Percentiles rank a stretch among this genome's conserved stretches.
Evolutionary conservation across 2,888 invertebrate species (phyloP).

Genomic region (Brassicogethes aeneus): DNA sequence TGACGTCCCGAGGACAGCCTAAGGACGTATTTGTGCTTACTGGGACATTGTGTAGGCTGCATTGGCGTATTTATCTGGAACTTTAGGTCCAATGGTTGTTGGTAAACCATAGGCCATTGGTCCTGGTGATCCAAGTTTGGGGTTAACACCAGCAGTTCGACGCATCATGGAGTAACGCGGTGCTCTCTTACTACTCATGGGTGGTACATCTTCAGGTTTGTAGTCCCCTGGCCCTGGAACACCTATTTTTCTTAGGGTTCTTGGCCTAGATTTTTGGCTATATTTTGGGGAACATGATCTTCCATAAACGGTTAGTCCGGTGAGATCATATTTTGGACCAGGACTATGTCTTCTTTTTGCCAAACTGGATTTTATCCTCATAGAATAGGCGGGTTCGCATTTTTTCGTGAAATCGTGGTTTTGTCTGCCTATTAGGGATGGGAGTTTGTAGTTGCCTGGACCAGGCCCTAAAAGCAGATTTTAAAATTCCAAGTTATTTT

Average conservation of each 20-base stretch:
- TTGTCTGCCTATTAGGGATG: conserved; percentile 51
- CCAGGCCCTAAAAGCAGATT: conserved; percentile 59
- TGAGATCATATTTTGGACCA: conserved; percentile 43
- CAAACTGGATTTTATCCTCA: conserved; percentile 41
- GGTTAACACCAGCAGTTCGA: conserved; percentile 30
- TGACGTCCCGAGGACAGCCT: no score
- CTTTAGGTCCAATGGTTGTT: conserved; percentile 44
- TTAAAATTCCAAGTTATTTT: no score
- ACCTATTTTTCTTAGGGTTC: conserved; percentile 25
- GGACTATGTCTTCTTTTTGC: conserved; percentile 31
- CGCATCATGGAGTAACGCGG: conserved; percentile 51
- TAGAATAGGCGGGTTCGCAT: conserved; percentile 56
- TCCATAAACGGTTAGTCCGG: conserved; percentile 43
- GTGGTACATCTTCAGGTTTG: conserved; percentile 48
- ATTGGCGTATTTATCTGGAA: conserved; percentile 43
- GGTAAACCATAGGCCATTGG: conserved; percentile 53
- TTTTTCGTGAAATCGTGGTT: conserved; percentile 53
- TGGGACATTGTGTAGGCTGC: conserved; percentile 48
- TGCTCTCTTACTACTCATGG: conserved; percentile 46
- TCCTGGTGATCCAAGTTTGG: conserved; percentile 43
- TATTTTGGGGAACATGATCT: conserved; percentile 45
- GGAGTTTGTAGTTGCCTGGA: conserved; percentile 55
- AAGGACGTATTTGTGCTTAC: no score
- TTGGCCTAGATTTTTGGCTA: conserved; percentile 31
- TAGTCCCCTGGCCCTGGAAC: conserved; percentile 57